A percentile compares a stretch with the other conserved stretches of the same genome.
phyloP scores from a whole-genome alignment of 2,797 vertebrate genomes.

The Liparis tanakae region DNA sequence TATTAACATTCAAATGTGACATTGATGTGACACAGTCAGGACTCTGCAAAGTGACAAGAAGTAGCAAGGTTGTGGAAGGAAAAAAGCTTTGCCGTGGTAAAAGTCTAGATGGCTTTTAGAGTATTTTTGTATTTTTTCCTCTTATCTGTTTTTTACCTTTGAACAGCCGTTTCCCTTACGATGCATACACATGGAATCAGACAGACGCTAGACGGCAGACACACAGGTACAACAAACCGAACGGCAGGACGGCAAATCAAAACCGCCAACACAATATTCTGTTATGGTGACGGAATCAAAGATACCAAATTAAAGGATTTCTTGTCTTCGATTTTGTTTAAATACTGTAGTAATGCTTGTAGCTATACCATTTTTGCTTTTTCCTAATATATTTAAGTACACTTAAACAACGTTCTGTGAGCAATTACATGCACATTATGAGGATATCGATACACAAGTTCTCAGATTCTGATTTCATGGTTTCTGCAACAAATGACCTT shows the following conservation, averaged over 20 bases:
- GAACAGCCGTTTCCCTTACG: constrained; percentile 4
- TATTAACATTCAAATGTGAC: constrained; percentile 87
- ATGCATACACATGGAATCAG: neutral
- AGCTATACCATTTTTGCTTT: neutral
- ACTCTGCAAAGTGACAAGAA: constrained; percentile 63
- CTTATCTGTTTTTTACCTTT: constrained; percentile 15
- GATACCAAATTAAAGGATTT: too few species aligned
- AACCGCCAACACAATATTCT: neutral
- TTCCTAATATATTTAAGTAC: neutral
- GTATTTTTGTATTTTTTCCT: constrained; percentile 44
- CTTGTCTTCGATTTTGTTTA: neutral
- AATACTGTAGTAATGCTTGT: neutral
- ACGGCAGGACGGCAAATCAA: neutral
- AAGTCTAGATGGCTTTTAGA: constrained; percentile 54
- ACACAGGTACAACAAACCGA: neutral
- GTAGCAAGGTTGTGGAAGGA: constrained; percentile 43
- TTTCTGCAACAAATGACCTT: constrained; percentile 67
- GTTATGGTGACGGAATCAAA: neutral
- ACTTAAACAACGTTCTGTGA: neutral
- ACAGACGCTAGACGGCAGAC: neutral
- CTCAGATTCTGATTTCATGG: constrained; percentile 26
- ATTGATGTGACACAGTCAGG: constrained; percentile 82
- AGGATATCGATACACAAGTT: constrained; percentile 1
- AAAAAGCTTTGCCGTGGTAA: constrained; percentile 50
- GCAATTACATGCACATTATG: neutral